Conservation (phyloP, 1,140 invertebrate species). For the Steinernema khuongi region DNA sequence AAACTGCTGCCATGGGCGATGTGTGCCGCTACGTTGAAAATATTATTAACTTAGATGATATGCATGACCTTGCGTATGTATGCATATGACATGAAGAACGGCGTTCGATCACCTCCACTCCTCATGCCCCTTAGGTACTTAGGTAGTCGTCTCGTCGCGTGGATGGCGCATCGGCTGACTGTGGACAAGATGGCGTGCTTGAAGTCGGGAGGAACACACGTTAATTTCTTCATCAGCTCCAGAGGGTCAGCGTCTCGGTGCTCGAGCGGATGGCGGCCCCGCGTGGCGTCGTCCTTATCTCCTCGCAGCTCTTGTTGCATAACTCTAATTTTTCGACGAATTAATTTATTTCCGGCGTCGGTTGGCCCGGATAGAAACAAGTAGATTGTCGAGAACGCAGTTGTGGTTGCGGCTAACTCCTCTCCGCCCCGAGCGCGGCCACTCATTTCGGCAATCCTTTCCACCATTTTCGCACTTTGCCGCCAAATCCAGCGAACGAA, state of each 20-base stretch:
- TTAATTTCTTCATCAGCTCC: neutral
- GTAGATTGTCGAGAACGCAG: slow-evolving; percentile 12
- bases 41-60: neutral
- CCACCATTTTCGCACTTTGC: slow-evolving; percentile 13
- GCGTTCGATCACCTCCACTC: too few relatives aligned
- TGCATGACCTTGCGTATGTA: neutral
- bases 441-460: slow-evolving; percentile 6
- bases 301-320: slow-evolving; percentile 14
- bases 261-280: neutral
- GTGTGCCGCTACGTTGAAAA: neutral
- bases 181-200: neutral
- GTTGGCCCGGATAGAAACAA: slow-evolving; percentile 9
- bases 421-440: slow-evolving; percentile 7
- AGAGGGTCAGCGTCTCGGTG: neutral
- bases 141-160: neutral
- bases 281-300: slow-evolving; percentile 5
- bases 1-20: neutral
- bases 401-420: slow-evolving; percentile 9
- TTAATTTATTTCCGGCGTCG: slow-evolving; percentile 14
- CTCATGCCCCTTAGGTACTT: neutral
- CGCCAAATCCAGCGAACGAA: slow-evolving; percentile 2
- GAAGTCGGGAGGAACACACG: neutral
- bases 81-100: slow-evolving; percentile 1
- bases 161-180: too few relatives aligned
- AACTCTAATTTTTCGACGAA: slow-evolving; percentile 15